Percentiles rank a stretch among this genome's conserved stretches.
Conservation (phyloP, 2,888 invertebrate genomes). For the Rapana venosa region DNA sequence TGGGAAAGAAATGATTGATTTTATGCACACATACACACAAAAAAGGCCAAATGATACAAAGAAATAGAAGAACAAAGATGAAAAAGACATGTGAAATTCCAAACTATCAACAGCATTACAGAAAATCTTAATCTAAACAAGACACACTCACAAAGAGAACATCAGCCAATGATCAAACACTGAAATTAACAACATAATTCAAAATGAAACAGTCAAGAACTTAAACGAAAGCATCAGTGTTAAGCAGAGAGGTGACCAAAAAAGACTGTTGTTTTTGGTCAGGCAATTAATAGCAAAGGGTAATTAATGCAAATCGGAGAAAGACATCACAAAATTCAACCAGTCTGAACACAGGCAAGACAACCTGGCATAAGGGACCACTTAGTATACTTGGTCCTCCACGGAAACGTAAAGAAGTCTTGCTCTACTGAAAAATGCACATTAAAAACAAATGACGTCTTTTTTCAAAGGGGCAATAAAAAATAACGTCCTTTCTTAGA, state of each 20-base stretch:
- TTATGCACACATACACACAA: too few relatives aligned
- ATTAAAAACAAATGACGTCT: neutral
- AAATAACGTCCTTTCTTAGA: neutral
- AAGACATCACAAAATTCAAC: neutral
- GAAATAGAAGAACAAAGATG: too few relatives aligned
- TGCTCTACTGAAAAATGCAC: neutral
- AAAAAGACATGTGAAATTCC: too few relatives aligned
- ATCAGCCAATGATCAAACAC: neutral
- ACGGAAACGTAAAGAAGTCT: neutral
- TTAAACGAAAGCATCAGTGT: neutral
- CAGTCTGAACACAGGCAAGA: neutral
- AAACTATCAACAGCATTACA: too few relatives aligned
- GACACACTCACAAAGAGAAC: too few relatives aligned
- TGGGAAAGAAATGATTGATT: too few relatives aligned
- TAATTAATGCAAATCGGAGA: neutral
- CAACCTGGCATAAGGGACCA: constrained; percentile 21
- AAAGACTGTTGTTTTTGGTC: too few relatives aligned
- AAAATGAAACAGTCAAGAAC: neutral
- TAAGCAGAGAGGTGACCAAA: neutral
- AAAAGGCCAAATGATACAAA: too few relatives aligned
- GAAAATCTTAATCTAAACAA: too few relatives aligned
- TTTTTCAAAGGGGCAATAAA: too few relatives aligned
- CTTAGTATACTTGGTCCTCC: constrained; percentile 19
- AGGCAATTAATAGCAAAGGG: neutral
- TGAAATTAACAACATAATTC: neutral